Base-by-base conservation (phyloP, 2,888 invertebrate genomes). In the Malthinus seriepunctatus region DNA sequence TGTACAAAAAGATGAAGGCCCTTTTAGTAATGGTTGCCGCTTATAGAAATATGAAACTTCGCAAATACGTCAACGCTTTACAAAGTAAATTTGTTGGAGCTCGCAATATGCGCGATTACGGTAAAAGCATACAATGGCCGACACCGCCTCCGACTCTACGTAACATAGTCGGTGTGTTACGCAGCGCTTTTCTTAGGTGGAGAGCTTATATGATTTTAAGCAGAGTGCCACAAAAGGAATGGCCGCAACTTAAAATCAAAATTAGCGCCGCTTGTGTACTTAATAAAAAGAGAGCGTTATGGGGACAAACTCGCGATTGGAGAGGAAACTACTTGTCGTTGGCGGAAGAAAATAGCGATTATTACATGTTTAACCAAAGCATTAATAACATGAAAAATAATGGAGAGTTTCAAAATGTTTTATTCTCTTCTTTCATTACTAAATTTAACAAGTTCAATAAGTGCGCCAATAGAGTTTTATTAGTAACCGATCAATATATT, bases 191-290 rank as follows among this genome's bases (percentile, higher is more conserved):
- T 72, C 83, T 88, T n/a, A 83, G 89, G 66, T 97, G 97, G 97
- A 83, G 95, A 56, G 96, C 95, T 0, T 88, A 83, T 79, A 92
- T 92, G 85, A 86, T 93, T 51, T 84, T 97, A n/a, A 82, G 84
- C 68, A 88, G 88, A 57, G 86, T 95, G 64, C 94, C 93, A 1
- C 81, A 85, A 56, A 83, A 85, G 32, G 93, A 96, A 73, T 93
- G 97, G 93, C 91, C 93, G 7, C 91, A 94, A 76, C 84, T 97
- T 67, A 84, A 88, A 56, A 77, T 92, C 57, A 93, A 93, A 81
- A 87, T 92, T 65, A 82, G 86, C 10, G 90, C 93, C 0, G 91
- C 88, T 2, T 86, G 89, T 59, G 86, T 85, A 0, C 79, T 94
- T 42, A 84, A 86, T 65, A 87, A 88, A 7, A 84, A 86, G 67